phyloP scores from a whole-genome alignment of 2,113 vertebrate species.

The Callorhinus ursinus region DNA sequence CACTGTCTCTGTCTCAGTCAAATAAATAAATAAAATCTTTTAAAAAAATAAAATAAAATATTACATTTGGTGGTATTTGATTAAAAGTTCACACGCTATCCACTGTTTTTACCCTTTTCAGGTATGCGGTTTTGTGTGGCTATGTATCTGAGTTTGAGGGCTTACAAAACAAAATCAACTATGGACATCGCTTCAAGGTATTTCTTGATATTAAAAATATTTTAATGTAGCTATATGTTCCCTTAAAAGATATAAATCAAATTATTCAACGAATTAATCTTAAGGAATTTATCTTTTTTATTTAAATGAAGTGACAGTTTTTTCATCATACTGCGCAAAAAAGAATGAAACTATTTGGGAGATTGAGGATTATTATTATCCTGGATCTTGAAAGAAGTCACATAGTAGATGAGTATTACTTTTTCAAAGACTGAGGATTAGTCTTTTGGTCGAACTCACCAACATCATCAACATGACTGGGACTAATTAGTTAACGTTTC shows the following conservation, averaged over 20 bases:
- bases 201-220: conserved; percentile 51
- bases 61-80: conserved; percentile 36
- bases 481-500: neutral
- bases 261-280: neutral
- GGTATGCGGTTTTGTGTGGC: conserved; percentile 97
- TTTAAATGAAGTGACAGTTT: neutral
- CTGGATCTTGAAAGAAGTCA: neutral
- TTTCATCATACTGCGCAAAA: neutral
- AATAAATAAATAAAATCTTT: no score
- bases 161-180: conserved; percentile 97
- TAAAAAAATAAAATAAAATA: neutral
- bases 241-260: neutral
- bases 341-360: neutral
- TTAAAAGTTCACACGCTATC: neutral
- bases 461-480: neutral
- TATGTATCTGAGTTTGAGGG: conserved; percentile 95
- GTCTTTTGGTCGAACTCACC: neutral
- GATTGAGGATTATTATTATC: neutral
- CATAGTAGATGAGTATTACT: neutral
- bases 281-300: neutral
- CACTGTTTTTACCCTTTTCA: conserved; percentile 77
- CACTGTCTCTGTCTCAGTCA: no score
- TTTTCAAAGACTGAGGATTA: conserved; percentile 34
- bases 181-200: conserved; percentile 97
- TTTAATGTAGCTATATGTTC: neutral